Percentiles rank a stretch among this genome's conserved stretches.
Conservation (phyloP, 2,888 invertebrate genomes). For the Trachelus troglodyta region DNA sequence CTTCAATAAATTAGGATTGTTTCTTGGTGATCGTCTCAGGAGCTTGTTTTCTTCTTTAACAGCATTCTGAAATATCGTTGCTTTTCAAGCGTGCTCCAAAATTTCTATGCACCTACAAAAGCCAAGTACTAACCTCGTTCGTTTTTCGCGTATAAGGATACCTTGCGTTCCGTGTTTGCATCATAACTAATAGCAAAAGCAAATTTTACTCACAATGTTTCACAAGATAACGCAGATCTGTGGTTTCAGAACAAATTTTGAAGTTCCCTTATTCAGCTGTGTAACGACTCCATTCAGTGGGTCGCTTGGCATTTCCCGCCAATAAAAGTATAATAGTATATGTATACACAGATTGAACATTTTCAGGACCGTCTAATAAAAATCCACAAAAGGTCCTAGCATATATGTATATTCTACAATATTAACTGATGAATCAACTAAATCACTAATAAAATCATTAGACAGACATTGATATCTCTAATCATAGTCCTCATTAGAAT, state of each 20-base stretch:
- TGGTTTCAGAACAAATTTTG: background rate
- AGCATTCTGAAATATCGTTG: slow-evolving; percentile 18
- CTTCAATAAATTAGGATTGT: slow-evolving; percentile 38
- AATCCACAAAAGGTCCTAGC: background rate
- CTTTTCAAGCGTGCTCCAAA: background rate
- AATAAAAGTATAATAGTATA: background rate
- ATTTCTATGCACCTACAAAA: background rate
- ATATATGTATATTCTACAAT: background rate
- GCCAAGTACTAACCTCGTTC: background rate
- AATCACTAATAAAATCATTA: background rate
- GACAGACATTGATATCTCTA: background rate
- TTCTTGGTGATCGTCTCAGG: slow-evolving; percentile 40
- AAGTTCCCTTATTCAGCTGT: background rate
- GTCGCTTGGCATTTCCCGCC: background rate
- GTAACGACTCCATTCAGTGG: background rate
- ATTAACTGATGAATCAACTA: background rate
- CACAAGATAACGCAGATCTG: background rate
- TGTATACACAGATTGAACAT: background rate
- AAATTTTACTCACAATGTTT: background rate
- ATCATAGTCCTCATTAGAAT: background rate
- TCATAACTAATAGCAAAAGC: background rate
- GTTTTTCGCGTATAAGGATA: background rate
- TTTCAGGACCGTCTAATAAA: background rate
- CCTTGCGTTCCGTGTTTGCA: background rate
- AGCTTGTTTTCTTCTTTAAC: slow-evolving; percentile 13